phyloP scores from a whole-genome alignment of 1,140 invertebrate species.

The Metopolophium dirhodum region DNA sequence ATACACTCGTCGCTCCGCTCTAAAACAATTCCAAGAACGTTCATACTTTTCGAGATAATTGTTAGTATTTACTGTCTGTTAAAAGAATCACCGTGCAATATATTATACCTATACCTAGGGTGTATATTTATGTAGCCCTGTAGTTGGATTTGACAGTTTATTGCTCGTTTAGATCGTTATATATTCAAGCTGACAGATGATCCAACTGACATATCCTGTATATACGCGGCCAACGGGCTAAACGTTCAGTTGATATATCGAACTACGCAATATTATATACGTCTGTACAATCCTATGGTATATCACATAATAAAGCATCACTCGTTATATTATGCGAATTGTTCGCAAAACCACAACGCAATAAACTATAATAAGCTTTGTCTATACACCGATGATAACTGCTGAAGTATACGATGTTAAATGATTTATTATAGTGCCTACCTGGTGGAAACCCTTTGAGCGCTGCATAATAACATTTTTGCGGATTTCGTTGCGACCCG shows the following conservation, averaged over 20 bases:
- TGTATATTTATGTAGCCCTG: neutral
- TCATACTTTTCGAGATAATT: neutral
- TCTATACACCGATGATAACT: neutral
- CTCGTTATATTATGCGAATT: neutral
- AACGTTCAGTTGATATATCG: neutral
- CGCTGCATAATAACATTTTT: neutral
- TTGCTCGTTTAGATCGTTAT: neutral
- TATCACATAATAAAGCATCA: neutral
- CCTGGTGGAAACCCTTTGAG: neutral
- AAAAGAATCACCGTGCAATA: neutral
- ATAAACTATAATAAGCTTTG: neutral
- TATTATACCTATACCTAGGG: too few species aligned
- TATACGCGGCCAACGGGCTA: too few species aligned
- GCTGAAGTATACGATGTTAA: neutral
- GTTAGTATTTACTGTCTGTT: neutral
- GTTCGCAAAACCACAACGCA: neutral
- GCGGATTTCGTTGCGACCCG: neutral
- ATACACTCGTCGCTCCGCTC: too few species aligned
- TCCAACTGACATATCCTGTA: neutral
- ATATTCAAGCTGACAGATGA: neutral
- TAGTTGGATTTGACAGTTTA: neutral
- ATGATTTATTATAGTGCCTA: neutral
- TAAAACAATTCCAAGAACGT: neutral
- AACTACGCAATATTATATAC: neutral
- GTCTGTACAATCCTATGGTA: neutral